Evolutionary conservation across 2,888 invertebrate species (phyloP).

Genomic region (Trachelus troglodyta): DNA sequence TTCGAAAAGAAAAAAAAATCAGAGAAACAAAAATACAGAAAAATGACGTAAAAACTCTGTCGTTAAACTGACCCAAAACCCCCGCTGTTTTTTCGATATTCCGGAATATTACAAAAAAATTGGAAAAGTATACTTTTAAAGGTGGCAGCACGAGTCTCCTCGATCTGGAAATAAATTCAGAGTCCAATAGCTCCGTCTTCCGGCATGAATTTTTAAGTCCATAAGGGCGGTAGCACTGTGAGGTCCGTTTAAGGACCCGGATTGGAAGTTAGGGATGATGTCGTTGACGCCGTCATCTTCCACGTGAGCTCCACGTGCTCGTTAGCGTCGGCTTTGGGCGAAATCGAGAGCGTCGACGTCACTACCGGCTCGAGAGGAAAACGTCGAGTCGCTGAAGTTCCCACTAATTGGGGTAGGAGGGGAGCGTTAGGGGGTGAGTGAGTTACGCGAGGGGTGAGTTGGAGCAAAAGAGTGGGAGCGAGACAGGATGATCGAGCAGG

Average conservation of each 20-base stretch:
- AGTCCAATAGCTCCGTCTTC: too few species aligned
- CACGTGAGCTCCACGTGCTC: conserved; percentile 66
- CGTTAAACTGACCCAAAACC: not conserved
- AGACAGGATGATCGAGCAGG: too few species aligned
- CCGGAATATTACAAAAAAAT: not conserved
- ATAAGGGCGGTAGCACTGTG: too few species aligned
- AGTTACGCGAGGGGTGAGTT: too few species aligned
- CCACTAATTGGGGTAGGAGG: conserved; percentile 28
- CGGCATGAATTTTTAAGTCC: too few species aligned
- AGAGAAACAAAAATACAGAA: not conserved
- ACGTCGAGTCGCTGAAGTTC: conserved; percentile 26
- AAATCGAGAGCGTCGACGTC: conserved; percentile 61
- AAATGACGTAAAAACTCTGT: conserved; percentile 1
- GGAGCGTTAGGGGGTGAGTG: not conserved
- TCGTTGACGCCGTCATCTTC: conserved; percentile 47
- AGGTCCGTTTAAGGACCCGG: too few species aligned
- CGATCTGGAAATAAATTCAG: too few species aligned
- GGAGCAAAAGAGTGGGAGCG: too few species aligned
- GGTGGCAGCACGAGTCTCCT: too few species aligned
- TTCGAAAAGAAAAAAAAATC: not conserved
- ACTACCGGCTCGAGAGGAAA: conserved; percentile 29
- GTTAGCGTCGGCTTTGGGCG: conserved; percentile 65
- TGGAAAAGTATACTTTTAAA: not conserved
- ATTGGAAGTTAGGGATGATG: conserved; percentile 17
- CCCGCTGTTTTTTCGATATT: too few species aligned